These are phyloP conservation scores for Thysanoteuthis rhombus DNA, from an alignment of 2,888 invertebrate species.

Conservation along the genomic window DNA sequence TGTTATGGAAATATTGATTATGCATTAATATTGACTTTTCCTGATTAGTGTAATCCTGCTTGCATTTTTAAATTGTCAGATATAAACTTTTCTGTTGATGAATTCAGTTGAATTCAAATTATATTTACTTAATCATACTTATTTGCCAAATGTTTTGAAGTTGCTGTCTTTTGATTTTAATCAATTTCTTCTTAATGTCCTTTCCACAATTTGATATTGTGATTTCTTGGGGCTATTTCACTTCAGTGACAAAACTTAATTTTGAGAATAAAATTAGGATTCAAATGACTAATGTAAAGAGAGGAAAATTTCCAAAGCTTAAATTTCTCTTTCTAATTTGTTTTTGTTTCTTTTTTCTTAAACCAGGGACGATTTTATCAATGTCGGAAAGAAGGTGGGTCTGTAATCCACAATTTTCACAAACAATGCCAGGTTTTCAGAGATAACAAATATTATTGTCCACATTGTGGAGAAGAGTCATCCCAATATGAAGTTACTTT, in stretches of 20 bases:
- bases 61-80: background rate
- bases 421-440: constrained; percentile 76
- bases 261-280: background rate
- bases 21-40: background rate
- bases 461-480: constrained; percentile 78
- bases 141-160: background rate
- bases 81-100: background rate
- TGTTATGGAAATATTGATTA: background rate
- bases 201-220: too few species aligned
- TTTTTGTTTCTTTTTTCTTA: background rate
- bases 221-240: background rate
- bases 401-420: constrained; percentile 83
- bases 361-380: constrained; percentile 85
- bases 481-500: constrained; percentile 74
- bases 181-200: too few species aligned
- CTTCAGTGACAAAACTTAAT: background rate
- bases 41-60: background rate
- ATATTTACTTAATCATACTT: background rate
- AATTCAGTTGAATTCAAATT: background rate
- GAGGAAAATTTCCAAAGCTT: background rate
- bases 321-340: background rate
- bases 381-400: constrained; percentile 72
- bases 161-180: too few species aligned
- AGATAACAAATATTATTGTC: constrained; percentile 74
- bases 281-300: background rate